phyloP scores from a whole-genome alignment of 2,113 vertebrate species.

The Formicarius rufipectus region DNA sequence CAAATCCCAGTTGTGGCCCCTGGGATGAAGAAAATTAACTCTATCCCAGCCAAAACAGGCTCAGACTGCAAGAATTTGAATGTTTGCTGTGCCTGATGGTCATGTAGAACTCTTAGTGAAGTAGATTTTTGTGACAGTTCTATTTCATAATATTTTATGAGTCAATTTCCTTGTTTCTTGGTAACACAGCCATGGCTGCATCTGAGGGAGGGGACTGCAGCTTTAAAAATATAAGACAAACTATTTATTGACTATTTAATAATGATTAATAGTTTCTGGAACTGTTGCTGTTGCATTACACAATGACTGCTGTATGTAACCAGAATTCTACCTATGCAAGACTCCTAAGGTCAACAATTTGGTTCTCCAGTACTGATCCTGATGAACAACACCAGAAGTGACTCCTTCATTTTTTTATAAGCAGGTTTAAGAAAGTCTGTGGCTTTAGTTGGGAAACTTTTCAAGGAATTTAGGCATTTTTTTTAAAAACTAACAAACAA shows the following conservation, averaged over 20 bases:
- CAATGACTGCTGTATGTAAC: not conserved
- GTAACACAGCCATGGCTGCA: not conserved
- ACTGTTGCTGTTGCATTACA: not conserved
- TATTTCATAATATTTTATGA: not conserved
- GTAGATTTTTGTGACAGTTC: not conserved
- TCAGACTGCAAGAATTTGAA: not conserved
- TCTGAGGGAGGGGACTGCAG: not conserved
- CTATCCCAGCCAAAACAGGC: not conserved
- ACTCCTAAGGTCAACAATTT: not conserved
- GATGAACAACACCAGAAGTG: not conserved
- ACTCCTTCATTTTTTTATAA: not conserved
- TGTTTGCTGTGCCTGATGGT: not conserved
- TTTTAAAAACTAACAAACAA: not conserved
- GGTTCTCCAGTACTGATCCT: not conserved
- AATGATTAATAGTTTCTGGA: not conserved
- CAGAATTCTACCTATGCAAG: accelerated
- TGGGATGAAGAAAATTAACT: not conserved
- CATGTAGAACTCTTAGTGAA: not conserved
- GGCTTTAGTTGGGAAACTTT: not conserved
- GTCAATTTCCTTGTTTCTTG: not conserved
- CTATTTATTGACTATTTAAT: not conserved
- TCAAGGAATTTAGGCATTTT: not conserved
- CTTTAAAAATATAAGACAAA: not conserved
- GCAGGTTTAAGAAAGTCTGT: not conserved
- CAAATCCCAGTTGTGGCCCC: not conserved